A percentile compares a stretch with the other conserved stretches of the same genome.
phyloP scores from a whole-genome alignment of 1,140 invertebrate species.

The Tetragnatha versicolor region DNA sequence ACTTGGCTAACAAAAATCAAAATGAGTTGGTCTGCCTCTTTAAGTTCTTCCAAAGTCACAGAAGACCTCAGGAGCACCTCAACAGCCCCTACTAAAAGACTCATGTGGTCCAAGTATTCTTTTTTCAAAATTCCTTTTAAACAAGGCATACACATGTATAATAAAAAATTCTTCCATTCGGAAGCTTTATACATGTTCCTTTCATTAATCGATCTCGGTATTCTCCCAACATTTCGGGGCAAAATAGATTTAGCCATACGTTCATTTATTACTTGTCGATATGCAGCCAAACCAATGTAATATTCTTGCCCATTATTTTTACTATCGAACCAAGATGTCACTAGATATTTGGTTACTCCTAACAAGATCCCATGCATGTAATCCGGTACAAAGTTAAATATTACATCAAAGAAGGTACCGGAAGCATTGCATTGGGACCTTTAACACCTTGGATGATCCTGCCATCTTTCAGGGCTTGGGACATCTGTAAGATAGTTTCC shows the following conservation, averaged over 20 bases:
- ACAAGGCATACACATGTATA: background rate
- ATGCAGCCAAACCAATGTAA: background rate
- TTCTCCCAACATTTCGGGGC: background rate
- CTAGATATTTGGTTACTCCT: background rate
- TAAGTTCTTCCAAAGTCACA: background rate
- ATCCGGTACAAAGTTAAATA: background rate
- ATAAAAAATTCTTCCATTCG: background rate
- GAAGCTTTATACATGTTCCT: background rate
- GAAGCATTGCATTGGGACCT: background rate
- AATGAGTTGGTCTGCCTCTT: background rate
- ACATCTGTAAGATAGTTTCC: background rate
- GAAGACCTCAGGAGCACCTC: background rate
- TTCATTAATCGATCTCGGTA: background rate
- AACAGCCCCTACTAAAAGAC: background rate
- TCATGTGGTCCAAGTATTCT: background rate
- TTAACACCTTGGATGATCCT: background rate
- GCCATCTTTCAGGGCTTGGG: background rate
- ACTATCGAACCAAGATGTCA: background rate
- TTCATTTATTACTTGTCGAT: too few relatives aligned
- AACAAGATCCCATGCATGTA: too few relatives aligned
- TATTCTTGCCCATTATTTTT: background rate
- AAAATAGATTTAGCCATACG: background rate
- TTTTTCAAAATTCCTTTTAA: background rate
- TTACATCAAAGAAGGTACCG: background rate
- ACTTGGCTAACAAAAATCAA: background rate